phyloP scores from a whole-genome alignment of 2,888 invertebrate species.

The Notodonta dromedarius region DNA sequence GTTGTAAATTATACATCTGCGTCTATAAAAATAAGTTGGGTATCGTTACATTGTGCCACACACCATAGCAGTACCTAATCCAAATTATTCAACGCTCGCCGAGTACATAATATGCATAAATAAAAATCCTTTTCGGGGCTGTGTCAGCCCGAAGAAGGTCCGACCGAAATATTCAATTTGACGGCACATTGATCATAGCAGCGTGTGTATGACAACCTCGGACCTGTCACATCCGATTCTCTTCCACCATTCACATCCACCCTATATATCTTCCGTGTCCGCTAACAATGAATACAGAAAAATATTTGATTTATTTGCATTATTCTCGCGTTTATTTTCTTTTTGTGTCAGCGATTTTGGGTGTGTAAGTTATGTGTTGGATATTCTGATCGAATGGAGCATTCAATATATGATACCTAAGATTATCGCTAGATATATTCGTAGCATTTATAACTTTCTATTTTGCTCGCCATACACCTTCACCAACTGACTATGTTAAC shows the following conservation, averaged over 20 bases:
- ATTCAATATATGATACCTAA: background rate
- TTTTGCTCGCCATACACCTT: too few relatives aligned
- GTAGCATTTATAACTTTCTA: background rate
- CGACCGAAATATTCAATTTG: conserved; percentile 68
- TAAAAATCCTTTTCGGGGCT: conserved; percentile 19
- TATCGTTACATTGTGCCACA: too few relatives aligned
- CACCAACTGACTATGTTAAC: too few relatives aligned
- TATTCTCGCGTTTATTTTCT: conserved; percentile 5
- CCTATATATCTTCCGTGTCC: conserved; percentile 44
- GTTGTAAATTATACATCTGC: too few relatives aligned
- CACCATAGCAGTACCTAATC: background rate
- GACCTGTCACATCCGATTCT: conserved; percentile 57
- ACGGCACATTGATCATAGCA: conserved; percentile 70
- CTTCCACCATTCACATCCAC: conserved; percentile 45
- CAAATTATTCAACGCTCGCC: background rate
- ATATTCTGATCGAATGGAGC: background rate
- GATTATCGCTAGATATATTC: background rate
- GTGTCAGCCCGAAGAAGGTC: conserved; percentile 40
- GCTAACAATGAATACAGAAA: conserved; percentile 30
- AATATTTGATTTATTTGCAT: conserved; percentile 34
- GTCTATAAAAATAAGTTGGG: too few relatives aligned
- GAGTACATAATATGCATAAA: conserved; percentile 9
- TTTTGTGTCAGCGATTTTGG: conserved; percentile 1
- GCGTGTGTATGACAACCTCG: conserved; percentile 53
- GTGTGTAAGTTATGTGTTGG: background rate